phyloP scores from a whole-genome alignment of 2,888 invertebrate species.

The Pseudanteris insignis region DNA sequence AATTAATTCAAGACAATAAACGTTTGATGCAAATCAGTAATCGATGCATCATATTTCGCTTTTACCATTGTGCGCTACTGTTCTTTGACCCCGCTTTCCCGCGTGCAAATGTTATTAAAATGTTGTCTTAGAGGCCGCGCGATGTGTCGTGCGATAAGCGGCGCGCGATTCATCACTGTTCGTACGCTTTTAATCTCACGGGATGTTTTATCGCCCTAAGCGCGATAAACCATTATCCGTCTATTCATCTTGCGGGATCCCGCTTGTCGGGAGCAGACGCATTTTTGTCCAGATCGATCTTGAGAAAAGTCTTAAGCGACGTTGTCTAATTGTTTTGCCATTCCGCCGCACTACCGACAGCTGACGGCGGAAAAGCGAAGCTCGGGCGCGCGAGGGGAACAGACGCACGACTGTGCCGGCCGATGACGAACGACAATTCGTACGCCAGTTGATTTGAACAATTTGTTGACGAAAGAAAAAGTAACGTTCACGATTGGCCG shows the following conservation, averaged over 20 bases:
- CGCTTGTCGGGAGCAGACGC: constrained; percentile 13
- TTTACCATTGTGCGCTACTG: constrained; percentile 28
- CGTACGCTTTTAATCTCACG: constrained; percentile 40
- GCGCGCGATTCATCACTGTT: constrained; percentile 40
- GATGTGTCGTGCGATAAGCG: constrained; percentile 39
- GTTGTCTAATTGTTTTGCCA: background rate
- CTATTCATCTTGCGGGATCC: constrained; percentile 36
- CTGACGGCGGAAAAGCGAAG: background rate
- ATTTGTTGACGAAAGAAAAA: too few species aligned
- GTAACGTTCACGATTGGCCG: too few species aligned
- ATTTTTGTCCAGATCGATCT: constrained; percentile 24
- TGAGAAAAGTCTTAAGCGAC: constrained; percentile 9
- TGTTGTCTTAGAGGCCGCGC: constrained; percentile 32
- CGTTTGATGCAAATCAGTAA: constrained; percentile 20
- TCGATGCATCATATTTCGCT: constrained; percentile 32
- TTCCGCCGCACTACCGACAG: background rate
- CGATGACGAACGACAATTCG: too few species aligned
- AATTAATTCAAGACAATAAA: constrained; percentile 23
- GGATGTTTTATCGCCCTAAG: constrained; percentile 42
- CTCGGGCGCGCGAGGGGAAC: background rate
- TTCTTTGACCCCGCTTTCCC: constrained; percentile 31
- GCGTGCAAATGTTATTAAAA: constrained; percentile 41
- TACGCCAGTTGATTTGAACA: too few species aligned
- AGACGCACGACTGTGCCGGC: too few species aligned
- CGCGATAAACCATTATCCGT: constrained; percentile 44